Conservation (phyloP, 1,140 invertebrate species). For the Magallana angulata region DNA sequence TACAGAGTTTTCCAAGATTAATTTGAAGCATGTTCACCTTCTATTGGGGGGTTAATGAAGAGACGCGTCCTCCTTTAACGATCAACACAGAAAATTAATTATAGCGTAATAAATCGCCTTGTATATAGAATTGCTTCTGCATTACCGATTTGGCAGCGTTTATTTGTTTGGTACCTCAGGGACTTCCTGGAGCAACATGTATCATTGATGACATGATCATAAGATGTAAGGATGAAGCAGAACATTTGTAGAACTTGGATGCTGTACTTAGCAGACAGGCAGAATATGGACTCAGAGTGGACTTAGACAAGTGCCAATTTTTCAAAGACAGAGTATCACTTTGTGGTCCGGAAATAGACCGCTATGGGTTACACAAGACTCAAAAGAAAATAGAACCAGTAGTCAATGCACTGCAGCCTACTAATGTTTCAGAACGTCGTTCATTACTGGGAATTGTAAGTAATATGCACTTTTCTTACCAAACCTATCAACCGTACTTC, state of each 20-base stretch:
- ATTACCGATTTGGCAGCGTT: too few species aligned
- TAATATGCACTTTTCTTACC: constrained; percentile 55
- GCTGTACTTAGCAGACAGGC: neutral
- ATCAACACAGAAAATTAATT: constrained; percentile 52
- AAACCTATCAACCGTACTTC: constrained; percentile 43
- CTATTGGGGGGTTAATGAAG: constrained; percentile 63
- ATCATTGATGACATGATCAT: constrained; percentile 55
- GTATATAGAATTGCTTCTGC: too few species aligned
- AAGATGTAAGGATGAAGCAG: constrained; percentile 46
- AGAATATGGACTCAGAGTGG: constrained; percentile 13
- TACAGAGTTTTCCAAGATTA: constrained; percentile 57
- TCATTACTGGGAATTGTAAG: constrained; percentile 51
- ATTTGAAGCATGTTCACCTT: constrained; percentile 59
- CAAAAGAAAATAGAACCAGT: constrained; percentile 69
- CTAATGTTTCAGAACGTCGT: constrained; percentile 50
- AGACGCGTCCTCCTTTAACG: constrained; percentile 57
- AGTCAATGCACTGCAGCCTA: constrained; percentile 61
- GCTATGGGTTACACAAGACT: constrained; percentile 64
- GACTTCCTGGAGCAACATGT: constrained; percentile 56
- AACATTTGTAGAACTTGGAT: constrained; percentile 12
- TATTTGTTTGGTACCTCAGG: too few species aligned
- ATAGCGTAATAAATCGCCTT: constrained; percentile 26
- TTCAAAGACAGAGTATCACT: constrained; percentile 32
- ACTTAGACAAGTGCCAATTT: constrained; percentile 39
- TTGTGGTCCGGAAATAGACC: constrained; percentile 72